phyloP scores from a whole-genome alignment of 2,888 invertebrate species.

The Heliconius ethilla region DNA sequence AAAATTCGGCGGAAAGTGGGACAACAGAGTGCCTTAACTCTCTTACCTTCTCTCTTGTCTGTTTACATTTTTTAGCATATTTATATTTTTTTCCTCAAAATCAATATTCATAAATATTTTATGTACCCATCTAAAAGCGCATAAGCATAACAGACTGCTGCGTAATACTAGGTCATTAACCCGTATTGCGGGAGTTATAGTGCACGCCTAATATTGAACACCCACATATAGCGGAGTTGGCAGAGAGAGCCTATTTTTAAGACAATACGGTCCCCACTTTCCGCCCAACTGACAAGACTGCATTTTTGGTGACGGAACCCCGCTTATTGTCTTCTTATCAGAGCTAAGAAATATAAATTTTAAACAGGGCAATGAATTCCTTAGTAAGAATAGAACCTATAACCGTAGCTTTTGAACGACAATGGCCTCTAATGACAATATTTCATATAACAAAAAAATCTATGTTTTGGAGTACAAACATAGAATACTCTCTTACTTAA shows the following conservation, averaged over 20 bases:
- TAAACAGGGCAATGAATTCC: too few species aligned
- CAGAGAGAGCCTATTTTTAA: neutral
- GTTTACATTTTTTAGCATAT: too few species aligned
- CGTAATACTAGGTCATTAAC: neutral
- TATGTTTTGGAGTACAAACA: neutral
- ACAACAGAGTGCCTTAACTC: too few species aligned
- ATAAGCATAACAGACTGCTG: neutral
- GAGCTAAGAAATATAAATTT: too few species aligned
- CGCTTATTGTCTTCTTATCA: neutral
- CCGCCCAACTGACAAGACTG: neutral
- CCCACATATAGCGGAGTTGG: neutral
- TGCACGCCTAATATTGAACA: neutral
- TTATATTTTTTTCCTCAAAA: neutral
- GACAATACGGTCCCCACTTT: neutral
- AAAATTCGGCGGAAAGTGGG: too few species aligned
- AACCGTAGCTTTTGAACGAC: too few species aligned
- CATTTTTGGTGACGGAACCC: neutral
- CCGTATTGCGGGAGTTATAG: neutral
- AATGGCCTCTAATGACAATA: neutral
- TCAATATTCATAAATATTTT: neutral
- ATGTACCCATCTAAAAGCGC: neutral
- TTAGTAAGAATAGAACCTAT: too few species aligned
- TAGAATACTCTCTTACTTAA: too few species aligned
- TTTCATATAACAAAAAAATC: neutral
- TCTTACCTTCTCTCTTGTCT: too few species aligned